Evolutionary conservation across 2,888 invertebrate genomes (phyloP).

Genomic region (Microctonus hyperodae): DNA sequence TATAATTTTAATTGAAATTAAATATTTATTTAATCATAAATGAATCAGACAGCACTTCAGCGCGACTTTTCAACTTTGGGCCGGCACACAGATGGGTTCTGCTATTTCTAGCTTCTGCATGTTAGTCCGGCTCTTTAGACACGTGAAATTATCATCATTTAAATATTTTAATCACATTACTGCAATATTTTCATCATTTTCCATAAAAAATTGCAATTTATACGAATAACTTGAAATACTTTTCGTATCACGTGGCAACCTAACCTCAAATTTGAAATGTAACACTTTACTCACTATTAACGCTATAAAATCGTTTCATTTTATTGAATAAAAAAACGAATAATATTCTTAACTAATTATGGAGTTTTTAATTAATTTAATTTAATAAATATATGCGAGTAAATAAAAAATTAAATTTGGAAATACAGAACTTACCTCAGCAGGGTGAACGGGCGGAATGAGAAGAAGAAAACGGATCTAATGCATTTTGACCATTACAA

Average conservation of each 20-base stretch:
- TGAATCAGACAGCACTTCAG: conserved; percentile 45
- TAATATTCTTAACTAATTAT: neutral
- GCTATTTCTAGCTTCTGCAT: conserved; percentile 60
- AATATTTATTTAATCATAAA: conserved; percentile 43
- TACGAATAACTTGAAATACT: neutral
- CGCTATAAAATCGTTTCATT: neutral
- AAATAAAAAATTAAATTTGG: neutral
- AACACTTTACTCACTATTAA: neutral
- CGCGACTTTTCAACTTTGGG: conserved; percentile 38
- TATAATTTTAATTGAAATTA: no score
- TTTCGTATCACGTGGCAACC: conserved; percentile 34
- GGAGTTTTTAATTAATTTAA: neutral
- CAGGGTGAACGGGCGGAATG: conserved; percentile 57
- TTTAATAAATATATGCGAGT: neutral
- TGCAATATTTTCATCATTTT: neutral
- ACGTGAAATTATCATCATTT: conserved; percentile 46
- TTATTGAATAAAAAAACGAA: neutral
- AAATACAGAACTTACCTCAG: conserved; percentile 55
- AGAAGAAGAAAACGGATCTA: conserved; percentile 44
- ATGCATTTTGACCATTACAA: neutral
- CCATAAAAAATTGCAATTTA: neutral
- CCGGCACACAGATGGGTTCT: conserved; percentile 59
- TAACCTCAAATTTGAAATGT: conserved; percentile 36
- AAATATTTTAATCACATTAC: neutral
- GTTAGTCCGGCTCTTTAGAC: conserved; percentile 45